Conservation (phyloP, 2,888 invertebrate species). For the Ophonus ardosiacus region DNA sequence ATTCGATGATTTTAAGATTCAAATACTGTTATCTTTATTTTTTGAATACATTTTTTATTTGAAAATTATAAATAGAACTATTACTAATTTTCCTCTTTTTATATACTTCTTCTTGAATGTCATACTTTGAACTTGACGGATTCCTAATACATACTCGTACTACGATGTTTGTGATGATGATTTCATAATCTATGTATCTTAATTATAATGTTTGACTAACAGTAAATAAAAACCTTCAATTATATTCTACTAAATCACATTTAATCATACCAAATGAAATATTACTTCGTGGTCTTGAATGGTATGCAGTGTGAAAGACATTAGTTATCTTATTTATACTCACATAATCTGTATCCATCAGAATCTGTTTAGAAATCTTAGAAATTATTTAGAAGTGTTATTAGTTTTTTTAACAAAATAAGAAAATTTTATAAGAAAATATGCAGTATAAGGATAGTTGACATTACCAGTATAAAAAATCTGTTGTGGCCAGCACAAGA, state of each 20-base stretch:
- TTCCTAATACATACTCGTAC: neutral
- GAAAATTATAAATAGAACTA: neutral
- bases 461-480: neutral
- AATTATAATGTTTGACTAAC: conserved; percentile 23
- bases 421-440: neutral
- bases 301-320: neutral
- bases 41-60: neutral
- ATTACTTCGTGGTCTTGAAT: neutral
- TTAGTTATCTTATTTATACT: neutral
- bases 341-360: neutral
- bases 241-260: conserved; percentile 32
- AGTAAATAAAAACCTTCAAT: conserved; percentile 17
- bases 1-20: neutral
- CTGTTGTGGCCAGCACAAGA: too few species aligned
- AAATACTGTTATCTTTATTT: neutral
- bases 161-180: neutral
- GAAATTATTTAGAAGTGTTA: neutral
- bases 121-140: neutral
- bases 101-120: neutral
- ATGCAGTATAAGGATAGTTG: neutral
- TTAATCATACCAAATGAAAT: conserved; percentile 11
- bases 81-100: neutral
- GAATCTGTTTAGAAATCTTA: neutral
- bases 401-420: neutral
- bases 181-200: conserved; percentile 8